Evolutionary conservation across 2,113 vertebrate species (phyloP).

Genomic region (Etheostoma spectabile): DNA sequence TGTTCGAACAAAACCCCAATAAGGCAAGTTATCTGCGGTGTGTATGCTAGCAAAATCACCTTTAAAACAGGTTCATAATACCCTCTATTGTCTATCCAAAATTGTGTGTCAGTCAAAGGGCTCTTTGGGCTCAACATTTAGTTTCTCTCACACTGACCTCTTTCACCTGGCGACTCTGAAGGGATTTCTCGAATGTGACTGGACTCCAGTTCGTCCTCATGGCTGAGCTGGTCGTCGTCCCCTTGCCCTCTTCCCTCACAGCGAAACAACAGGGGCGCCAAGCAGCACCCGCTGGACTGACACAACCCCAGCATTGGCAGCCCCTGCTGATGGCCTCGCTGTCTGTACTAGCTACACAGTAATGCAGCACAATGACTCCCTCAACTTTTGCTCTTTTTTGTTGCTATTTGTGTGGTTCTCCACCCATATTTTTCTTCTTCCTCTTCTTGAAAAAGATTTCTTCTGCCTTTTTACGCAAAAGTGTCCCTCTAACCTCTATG

Average conservation of each 20-base stretch:
- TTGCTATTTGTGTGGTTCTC: background rate
- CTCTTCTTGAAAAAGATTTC: background rate
- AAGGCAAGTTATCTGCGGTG: too few species aligned
- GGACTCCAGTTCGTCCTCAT: constrained; percentile 56
- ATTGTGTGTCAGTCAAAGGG: background rate
- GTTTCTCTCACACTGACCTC: constrained; percentile 58
- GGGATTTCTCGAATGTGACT: background rate
- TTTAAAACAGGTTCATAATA: background rate
- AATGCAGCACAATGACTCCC: too few species aligned
- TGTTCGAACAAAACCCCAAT: too few species aligned
- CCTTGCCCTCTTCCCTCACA: background rate
- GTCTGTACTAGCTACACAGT: background rate
- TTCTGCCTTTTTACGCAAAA: background rate
- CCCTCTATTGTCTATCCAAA: background rate
- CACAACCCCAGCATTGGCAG: constrained; percentile 66
- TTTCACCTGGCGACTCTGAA: background rate
- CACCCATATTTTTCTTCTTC: constrained; percentile 3
- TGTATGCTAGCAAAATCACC: too few species aligned
- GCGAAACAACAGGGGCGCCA: constrained; percentile 53
- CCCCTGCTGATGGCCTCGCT: constrained; percentile 2
- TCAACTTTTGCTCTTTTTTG: background rate
- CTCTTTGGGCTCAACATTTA: background rate
- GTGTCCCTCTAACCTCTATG: too few species aligned
- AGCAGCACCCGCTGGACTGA: constrained; percentile 64
- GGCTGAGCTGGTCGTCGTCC: constrained; percentile 54